These are phyloP conservation scores for Schizopygopsis malacanthus DNA, from an alignment of 2,797 vertebrate species.

Conservation along the genomic window DNA sequence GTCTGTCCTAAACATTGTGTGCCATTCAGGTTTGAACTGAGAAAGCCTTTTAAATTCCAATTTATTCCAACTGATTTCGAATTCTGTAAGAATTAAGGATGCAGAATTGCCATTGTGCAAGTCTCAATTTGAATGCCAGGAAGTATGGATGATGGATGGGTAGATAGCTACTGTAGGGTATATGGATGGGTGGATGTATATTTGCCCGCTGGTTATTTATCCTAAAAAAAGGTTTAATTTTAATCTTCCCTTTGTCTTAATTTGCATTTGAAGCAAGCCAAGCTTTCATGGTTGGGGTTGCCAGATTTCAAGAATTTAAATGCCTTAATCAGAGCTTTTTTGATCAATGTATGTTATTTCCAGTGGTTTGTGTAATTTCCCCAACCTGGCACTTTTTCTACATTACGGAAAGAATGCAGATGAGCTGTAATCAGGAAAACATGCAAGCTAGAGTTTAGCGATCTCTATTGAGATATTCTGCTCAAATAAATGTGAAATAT, in stretches of 20 bases:
- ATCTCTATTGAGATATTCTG: background rate
- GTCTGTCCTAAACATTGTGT: slow-evolving; percentile 2
- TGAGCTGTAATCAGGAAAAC: background rate
- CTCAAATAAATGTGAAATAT: background rate
- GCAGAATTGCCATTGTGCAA: background rate
- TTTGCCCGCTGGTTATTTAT: too few relatives aligned
- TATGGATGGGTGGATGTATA: too few relatives aligned
- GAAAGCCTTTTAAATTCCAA: slow-evolving; percentile 1
- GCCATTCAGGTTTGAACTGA: background rate
- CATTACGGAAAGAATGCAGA: background rate
- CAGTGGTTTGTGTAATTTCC: background rate
- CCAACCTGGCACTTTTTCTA: background rate
- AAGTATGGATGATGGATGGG: background rate
- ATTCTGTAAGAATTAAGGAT: background rate
- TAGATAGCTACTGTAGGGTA: too few relatives aligned
- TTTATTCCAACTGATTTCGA: background rate
- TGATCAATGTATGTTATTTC: background rate
- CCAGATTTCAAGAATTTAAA: background rate
- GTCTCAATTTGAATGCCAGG: background rate
- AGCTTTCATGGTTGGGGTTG: background rate
- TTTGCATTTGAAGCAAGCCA: background rate
- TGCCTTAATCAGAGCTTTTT: background rate
- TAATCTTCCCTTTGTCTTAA: background rate
- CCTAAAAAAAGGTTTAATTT: too few relatives aligned
- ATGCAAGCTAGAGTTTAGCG: background rate